Evolutionary conservation across 2,797 vertebrate genomes (phyloP).

Genomic region (Crocodylus rhombifer): DNA sequence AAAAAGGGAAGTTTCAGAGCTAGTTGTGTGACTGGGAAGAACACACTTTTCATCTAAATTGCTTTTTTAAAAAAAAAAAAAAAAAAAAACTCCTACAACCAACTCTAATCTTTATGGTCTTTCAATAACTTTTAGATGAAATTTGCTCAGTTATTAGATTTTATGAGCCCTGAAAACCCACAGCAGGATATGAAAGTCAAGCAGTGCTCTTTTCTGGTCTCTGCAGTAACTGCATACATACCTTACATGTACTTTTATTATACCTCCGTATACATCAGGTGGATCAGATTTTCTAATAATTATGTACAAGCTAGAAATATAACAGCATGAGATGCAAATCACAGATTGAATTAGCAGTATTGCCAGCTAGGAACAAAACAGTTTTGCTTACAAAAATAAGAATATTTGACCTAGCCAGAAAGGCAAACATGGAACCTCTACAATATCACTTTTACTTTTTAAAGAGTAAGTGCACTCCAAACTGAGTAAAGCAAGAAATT

Average conservation of each 20-base stretch:
- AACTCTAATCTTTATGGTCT: neutral
- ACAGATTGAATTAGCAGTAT: neutral
- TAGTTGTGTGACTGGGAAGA: neutral
- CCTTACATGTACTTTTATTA: neutral
- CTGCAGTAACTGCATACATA: neutral
- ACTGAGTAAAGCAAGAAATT: constrained; percentile 21
- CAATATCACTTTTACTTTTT: neutral
- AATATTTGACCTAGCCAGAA: neutral
- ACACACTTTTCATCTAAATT: neutral
- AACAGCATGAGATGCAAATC: neutral
- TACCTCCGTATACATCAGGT: rapidly evolving
- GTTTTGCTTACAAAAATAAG: neutral
- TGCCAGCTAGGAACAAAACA: neutral
- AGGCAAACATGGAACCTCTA: neutral
- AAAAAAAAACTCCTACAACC: neutral
- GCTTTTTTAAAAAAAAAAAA: neutral
- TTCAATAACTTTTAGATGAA: neutral
- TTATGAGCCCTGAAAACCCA: neutral
- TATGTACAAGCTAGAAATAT: neutral
- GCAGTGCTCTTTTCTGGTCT: neutral
- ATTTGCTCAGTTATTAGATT: neutral
- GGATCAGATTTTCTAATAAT: neutral
- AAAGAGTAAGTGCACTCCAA: neutral
- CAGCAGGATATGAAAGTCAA: neutral
- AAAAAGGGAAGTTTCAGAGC: neutral